phyloP scores from a whole-genome alignment of 2,113 vertebrate species.

The Myiozetetes cayanensis region DNA sequence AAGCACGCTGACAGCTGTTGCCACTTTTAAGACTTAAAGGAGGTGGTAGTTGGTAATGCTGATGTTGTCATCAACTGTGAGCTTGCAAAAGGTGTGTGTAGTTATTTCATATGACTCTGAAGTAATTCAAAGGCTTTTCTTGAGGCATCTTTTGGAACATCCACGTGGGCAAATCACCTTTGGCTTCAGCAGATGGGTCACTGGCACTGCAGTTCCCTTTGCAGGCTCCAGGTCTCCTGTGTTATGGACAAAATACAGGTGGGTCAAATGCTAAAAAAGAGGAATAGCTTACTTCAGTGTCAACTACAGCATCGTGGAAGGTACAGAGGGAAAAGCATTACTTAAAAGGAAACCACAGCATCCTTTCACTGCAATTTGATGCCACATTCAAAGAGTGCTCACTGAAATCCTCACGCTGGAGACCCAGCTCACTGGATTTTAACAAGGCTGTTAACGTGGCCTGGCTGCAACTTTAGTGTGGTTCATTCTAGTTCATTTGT shows the following conservation, averaged over 20 bases:
- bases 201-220: not conserved
- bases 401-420: rapidly evolving
- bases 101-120: not conserved
- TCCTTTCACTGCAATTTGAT: not conserved
- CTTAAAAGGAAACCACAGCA: not conserved
- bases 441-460: not conserved
- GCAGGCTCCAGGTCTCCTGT: not conserved
- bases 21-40: not conserved
- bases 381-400: not conserved
- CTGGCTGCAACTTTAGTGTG: not conserved
- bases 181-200: not conserved
- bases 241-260: not conserved
- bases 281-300: not conserved
- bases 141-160: not conserved
- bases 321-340: not conserved
- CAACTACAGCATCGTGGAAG: not conserved
- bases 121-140: not conserved
- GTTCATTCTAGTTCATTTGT: not conserved
- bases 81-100: not conserved
- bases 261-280: not conserved
- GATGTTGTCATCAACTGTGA: not conserved
- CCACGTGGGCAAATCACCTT: not conserved
- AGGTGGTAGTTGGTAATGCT: not conserved
- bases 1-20: not conserved
- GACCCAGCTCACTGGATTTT: not conserved